These are phyloP conservation scores for Halcyon malimbica DNA, from an alignment of 2,113 vertebrate species.

Conservation along the genomic window DNA sequence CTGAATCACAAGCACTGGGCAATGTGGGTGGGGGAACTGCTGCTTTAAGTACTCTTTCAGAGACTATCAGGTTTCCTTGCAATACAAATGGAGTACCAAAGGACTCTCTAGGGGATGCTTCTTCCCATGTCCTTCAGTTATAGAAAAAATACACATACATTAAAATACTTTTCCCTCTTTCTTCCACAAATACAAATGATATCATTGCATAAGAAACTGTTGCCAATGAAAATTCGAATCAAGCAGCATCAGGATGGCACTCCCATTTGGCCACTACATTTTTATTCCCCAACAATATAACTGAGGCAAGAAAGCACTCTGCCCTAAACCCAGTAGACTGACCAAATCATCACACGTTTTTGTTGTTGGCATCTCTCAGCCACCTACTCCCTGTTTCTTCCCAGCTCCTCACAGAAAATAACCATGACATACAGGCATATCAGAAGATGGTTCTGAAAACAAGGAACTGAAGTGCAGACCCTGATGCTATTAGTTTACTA, in stretches of 20 bases:
- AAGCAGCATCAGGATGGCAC: not conserved
- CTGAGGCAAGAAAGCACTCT: not conserved
- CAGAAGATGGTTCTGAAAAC: not conserved
- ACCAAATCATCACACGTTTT: not conserved
- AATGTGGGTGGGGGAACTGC: rapidly evolving
- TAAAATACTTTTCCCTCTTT: not conserved
- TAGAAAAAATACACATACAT: not conserved
- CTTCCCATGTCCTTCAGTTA: not conserved
- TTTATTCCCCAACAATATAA: not conserved
- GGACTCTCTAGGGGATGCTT: not conserved
- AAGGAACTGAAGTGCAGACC: not conserved
- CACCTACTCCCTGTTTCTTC: not conserved
- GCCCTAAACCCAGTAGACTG: not conserved
- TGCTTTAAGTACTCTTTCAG: not conserved
- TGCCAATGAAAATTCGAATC: not conserved
- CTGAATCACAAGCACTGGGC: not conserved
- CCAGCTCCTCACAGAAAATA: not conserved
- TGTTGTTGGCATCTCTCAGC: not conserved
- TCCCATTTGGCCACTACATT: not conserved
- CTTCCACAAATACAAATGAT: not conserved
- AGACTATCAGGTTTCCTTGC: not conserved
- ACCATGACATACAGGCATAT: not conserved
- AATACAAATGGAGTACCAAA: not conserved
- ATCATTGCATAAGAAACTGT: not conserved
- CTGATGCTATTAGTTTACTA: not conserved